These are phyloP conservation scores for Syngnathus rostellatus DNA, from an alignment of 2,797 vertebrate species.

Conservation along the genomic window DNA sequence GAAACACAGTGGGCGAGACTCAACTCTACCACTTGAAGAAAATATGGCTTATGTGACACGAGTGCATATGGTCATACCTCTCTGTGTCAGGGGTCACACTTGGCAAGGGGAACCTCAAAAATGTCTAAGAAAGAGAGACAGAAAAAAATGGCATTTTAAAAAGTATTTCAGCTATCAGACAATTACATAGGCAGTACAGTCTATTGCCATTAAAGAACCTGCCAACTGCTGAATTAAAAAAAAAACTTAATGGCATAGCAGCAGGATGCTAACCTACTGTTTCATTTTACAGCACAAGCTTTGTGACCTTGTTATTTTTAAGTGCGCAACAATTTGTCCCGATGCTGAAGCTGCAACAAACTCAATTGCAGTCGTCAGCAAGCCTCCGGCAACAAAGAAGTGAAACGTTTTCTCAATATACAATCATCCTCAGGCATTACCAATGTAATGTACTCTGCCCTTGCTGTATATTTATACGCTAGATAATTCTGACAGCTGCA, in stretches of 20 bases:
- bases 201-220: no score
- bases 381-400: neutral
- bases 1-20: no score
- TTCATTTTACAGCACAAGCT: neutral
- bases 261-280: neutral
- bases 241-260: neutral
- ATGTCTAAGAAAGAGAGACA: conserved; percentile 39
- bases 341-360: neutral
- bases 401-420: neutral
- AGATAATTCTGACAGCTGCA: neutral
- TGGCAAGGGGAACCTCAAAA: conserved; percentile 41
- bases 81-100: conserved; percentile 47
- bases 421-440: no score
- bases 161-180: conserved; percentile 27
- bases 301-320: conserved; percentile 3
- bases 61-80: conserved; percentile 47
- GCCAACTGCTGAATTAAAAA: neutral
- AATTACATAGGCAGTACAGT: conserved; percentile 4
- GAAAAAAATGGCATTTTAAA: conserved; percentile 28
- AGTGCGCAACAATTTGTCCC: neutral
- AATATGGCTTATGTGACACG: conserved; percentile 3
- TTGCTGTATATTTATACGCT: neutral
- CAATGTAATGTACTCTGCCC: neutral
- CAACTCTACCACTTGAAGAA: neutral
- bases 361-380: neutral